phyloP scores from a whole-genome alignment of 2,113 vertebrate species.

The Semicossyphus pulcher region DNA sequence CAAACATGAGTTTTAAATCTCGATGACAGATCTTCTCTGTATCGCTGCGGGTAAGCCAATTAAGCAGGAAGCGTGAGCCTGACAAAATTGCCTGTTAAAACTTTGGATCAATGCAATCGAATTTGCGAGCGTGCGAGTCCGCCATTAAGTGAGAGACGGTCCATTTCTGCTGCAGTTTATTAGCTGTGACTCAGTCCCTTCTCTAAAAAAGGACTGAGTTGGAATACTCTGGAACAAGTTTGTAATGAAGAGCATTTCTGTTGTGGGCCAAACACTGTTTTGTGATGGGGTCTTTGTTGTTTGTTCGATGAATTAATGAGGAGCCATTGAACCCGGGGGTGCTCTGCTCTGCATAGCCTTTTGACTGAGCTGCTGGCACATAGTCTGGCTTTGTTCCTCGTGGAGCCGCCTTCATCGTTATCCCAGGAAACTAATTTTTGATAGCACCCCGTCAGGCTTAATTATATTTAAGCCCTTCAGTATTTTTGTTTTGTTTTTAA shows the following conservation, averaged over 20 bases:
- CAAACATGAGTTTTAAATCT: conserved; percentile 67
- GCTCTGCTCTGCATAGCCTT: conserved; percentile 51
- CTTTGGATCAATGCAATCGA: conserved; percentile 48
- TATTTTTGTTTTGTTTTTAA: conserved; percentile 70
- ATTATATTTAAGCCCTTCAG: conserved; percentile 63
- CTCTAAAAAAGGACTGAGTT: conserved; percentile 9
- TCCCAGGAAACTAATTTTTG: conserved; percentile 52
- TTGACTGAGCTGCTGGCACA: conserved; percentile 55
- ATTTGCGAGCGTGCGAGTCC: conserved; percentile 20
- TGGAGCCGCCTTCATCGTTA: conserved; percentile 34
- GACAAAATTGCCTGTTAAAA: conserved; percentile 61
- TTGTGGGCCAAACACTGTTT: conserved; percentile 39
- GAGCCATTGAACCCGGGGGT: conserved; percentile 51
- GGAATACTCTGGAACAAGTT: conserved; percentile 32
- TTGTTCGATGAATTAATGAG: conserved; percentile 71
- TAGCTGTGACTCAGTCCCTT: conserved; percentile 8
- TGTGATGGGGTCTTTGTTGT: conserved; percentile 54
- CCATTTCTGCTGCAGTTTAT: conserved; percentile 39
- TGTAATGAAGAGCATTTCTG: conserved; percentile 48
- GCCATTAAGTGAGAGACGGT: conserved; percentile 33
- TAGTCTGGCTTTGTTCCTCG: conserved; percentile 31
- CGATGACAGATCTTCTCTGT: conserved; percentile 52
- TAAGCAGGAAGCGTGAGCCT: conserved; percentile 51
- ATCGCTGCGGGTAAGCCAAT: conserved; percentile 64
- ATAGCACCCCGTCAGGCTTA: conserved; percentile 61